Evolutionary conservation across 2,113 vertebrate genomes (phyloP).

Genomic region (Pachypanchax playfairii): DNA sequence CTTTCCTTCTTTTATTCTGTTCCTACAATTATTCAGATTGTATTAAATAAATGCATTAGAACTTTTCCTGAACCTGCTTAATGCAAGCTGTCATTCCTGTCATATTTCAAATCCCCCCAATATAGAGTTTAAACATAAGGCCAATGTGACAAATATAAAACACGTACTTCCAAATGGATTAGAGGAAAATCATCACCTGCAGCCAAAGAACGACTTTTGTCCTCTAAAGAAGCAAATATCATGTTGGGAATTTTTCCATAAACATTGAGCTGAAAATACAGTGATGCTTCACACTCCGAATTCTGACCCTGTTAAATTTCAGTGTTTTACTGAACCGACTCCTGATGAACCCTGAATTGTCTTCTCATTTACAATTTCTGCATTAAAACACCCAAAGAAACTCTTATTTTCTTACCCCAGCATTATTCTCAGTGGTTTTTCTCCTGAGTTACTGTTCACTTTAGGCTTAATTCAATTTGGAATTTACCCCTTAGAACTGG

Average conservation of each 20-base stretch:
- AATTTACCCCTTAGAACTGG: no score
- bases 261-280: no score
- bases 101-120: neutral
- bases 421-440: no score
- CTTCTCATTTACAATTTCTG: no score
- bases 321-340: neutral
- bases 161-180: neutral
- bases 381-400: no score
- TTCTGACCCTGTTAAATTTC: neutral
- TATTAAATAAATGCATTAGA: slow-evolving; percentile 1
- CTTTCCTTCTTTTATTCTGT: neutral
- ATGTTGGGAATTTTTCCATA: no score
- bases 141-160: neutral
- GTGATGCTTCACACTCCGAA: neutral
- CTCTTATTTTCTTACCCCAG: no score
- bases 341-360: no score
- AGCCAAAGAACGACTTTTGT: neutral
- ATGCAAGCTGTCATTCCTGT: neutral
- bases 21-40: slow-evolving; percentile 1
- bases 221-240: no score
- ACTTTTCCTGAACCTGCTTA: neutral
- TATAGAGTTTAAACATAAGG: neutral
- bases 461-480: no score
- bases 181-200: neutral
- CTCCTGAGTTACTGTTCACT: no score